phyloP scores from a whole-genome alignment of 1,140 invertebrate species.

The Drosophila chauvacae region DNA sequence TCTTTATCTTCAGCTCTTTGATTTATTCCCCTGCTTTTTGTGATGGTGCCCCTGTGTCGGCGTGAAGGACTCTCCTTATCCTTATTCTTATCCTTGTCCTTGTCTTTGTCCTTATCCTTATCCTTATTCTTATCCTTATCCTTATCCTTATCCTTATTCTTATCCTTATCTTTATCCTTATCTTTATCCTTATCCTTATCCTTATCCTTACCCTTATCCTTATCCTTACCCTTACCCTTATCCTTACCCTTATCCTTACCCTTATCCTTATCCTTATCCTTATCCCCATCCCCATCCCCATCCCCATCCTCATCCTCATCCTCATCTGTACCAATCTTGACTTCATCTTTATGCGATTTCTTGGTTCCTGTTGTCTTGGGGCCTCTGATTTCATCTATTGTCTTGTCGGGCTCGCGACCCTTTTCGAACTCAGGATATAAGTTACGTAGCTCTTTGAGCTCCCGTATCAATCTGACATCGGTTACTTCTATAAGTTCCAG shows the following conservation, averaged over 20 bases:
- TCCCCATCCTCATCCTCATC: not conserved
- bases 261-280: too few relatives aligned
- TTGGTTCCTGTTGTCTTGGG: conserved; percentile 25
- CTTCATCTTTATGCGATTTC: not conserved
- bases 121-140: not conserved
- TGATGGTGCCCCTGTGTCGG: not conserved
- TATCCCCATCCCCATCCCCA: too few relatives aligned
- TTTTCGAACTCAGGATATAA: not conserved
- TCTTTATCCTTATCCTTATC: not conserved
- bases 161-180: not conserved
- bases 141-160: not conserved
- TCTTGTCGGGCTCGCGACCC: not conserved
- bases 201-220: not conserved
- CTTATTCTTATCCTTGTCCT: not conserved
- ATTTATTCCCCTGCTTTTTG: not conserved
- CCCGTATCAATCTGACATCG: not conserved
- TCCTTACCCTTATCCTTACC: too few relatives aligned
- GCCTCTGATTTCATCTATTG: conserved; percentile 33
- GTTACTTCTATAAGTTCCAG: not conserved
- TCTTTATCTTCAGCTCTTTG: not conserved
- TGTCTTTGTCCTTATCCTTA: not conserved
- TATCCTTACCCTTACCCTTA: too few relatives aligned
- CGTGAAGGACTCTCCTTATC: not conserved
- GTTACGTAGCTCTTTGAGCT: conserved; percentile 1
- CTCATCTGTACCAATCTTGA: not conserved